Evolutionary conservation across 2,888 invertebrate species (phyloP), one percentile per base, ranked within the genome.

Genomic region (Antheraea assamensis): DNA sequence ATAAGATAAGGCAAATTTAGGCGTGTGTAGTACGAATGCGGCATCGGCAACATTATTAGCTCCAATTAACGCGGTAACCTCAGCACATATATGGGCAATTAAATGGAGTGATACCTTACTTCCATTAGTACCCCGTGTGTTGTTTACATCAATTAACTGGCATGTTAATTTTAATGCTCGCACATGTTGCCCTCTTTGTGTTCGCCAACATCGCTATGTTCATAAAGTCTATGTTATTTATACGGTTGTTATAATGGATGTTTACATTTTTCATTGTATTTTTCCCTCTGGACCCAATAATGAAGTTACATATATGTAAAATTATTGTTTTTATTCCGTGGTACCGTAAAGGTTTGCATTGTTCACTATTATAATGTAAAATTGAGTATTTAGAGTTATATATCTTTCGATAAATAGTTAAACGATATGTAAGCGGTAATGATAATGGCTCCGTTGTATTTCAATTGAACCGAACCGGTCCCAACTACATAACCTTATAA

Each of bases 101-200:
- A 93, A 93, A 92, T 88, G 89, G 92, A 93, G 92, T 93, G 92
- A 93, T 93, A 92, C 92, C 92, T 90, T 90, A 88, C 92, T 90
- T 93, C 94, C 93, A 94, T 94, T 94, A 93, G 91, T 87, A 85
- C 83, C 84, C 85, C 81, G 83, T 82, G 83, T 86, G 87, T 89
- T 93, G 93, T 93, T 93, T 93, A 93, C 93, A 90, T 91, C 93
- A 92, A 93, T 94, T 92, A 92, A 88, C 90, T 85, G 78, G 83
- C 86, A 85, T 91, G 92, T 90, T 92, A 85, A 91, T 91, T 92
- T 91, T 91, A 90, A 90, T 89, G 88, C 81, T 83, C 79, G 82
- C 85, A 85, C 86, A 82, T 86, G 88, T 84, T 85, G 86, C 84
- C 84, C 81, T 84, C 84, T 84, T 84, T 82, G 82, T 86, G 80